Conservation (phyloP, 2,888 invertebrate genomes). For the Tiphia femorata region DNA sequence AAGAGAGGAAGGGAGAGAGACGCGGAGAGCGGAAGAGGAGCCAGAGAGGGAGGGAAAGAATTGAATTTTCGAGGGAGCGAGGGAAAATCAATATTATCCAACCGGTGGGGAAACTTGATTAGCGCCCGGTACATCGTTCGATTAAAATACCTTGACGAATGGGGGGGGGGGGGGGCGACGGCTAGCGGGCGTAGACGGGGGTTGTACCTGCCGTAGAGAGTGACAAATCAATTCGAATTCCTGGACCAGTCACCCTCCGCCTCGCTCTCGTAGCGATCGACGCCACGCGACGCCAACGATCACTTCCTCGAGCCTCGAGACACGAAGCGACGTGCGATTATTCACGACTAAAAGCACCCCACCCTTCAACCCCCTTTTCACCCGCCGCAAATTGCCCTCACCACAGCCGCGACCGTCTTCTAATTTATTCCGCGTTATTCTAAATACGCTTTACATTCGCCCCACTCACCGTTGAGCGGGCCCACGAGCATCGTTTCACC, state of each 20-base stretch:
- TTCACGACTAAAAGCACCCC: too few species aligned
- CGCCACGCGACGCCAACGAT: neutral
- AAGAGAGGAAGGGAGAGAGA: neutral
- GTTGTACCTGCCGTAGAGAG: too few species aligned
- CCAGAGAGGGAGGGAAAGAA: constrained; percentile 16
- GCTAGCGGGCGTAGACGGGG: neutral
- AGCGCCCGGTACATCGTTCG: constrained; percentile 47
- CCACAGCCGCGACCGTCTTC: too few species aligned
- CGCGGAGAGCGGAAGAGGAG: neutral
- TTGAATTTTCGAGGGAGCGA: constrained; percentile 44
- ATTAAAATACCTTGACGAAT: constrained; percentile 41
- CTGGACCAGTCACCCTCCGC: neutral
- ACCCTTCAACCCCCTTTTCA: too few species aligned
- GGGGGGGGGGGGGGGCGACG: neutral
- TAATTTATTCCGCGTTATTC: too few species aligned
- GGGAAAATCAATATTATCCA: constrained; percentile 51
- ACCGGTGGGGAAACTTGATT: constrained; percentile 46
- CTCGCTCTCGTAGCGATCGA: neutral
- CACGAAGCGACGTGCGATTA: too few species aligned
- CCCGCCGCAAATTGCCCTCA: too few species aligned
- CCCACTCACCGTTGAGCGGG: too few species aligned
- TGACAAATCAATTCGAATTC: too few species aligned
- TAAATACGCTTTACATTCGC: too few species aligned
- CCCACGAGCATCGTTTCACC: too few species aligned
- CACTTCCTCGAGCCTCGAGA: neutral